A percentile compares a stretch with the other conserved stretches of the same genome.
Evolutionary conservation across 1,140 invertebrate species (phyloP).

Genomic region (Lasioglossum albipes): DNA sequence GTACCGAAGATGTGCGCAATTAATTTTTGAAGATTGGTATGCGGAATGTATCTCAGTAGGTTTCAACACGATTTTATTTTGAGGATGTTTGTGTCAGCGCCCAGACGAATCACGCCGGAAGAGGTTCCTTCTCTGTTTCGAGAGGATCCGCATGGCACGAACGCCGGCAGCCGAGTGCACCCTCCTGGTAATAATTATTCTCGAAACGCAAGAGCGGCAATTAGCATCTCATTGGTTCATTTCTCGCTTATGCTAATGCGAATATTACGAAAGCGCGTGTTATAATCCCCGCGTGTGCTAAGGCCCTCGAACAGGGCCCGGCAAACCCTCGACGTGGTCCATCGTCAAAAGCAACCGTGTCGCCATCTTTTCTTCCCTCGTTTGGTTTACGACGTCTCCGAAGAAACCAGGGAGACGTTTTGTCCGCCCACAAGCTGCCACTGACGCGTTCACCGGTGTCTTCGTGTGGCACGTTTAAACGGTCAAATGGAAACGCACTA

Average conservation of each 20-base stretch:
- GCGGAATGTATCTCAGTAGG: too few relatives aligned
- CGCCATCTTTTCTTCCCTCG: constrained; percentile 34
- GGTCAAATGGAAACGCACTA: too few relatives aligned
- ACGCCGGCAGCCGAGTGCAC: constrained; percentile 45
- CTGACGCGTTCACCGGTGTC: too few relatives aligned
- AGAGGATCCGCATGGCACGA: not conserved
- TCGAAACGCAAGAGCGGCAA: constrained; percentile 68
- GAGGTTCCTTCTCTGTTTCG: not conserved
- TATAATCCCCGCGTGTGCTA: constrained; percentile 33
- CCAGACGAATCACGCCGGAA: not conserved
- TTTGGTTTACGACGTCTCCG: constrained; percentile 61
- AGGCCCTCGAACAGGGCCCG: constrained; percentile 14
- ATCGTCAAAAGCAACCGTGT: constrained; percentile 4
- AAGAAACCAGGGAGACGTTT: constrained; percentile 49
- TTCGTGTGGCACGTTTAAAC: too few relatives aligned
- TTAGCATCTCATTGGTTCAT: constrained; percentile 77
- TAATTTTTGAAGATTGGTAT: too few relatives aligned
- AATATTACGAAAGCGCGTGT: constrained; percentile 70
- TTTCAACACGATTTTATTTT: too few relatives aligned
- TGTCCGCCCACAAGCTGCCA: constrained; percentile 68
- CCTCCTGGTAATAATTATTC: constrained; percentile 68
- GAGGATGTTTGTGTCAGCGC: not conserved
- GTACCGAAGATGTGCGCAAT: too few relatives aligned
- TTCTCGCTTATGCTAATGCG: constrained; percentile 73
- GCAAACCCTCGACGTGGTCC: constrained; percentile 50